Base-by-base conservation (phyloP, 2,797 vertebrate genomes). In the Poecilia picta region DNA sequence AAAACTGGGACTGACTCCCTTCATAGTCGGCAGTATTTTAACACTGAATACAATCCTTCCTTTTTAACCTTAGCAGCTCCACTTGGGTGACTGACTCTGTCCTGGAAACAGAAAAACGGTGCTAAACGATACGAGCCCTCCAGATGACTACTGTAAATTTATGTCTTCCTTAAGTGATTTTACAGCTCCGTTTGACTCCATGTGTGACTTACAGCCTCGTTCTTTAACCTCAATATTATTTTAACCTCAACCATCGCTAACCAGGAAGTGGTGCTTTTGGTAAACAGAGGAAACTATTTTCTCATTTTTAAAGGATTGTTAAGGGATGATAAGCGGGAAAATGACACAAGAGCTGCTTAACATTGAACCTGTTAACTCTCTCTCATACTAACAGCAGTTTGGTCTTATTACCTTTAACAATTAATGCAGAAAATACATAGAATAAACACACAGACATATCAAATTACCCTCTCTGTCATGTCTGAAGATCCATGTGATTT, bases 191-290 rank as follows among this genome's bases (percentile, higher is more conserved):
- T 83, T 83, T 79, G 59, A 75, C 70, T 57, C 16, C 71, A 76
- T 46, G 62, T 76, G 75, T 77, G 75, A 77, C 62, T 51, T 71
- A n/a, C 36, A 49, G 43, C 79, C 70, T 45, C 43, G 43, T 74
- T 77, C 64, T 80, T 83, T 70, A 77, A 74, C 62, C 62, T 71
- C 74, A 53, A 16, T 81, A 72, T 80, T 74, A 77, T 71, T 12
- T 74, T 83, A 80, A 80, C 51, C 71, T 62, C 45, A 74, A 74
- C 68, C 62, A 75, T 25, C 8, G 77, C 62, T 49, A 39, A 51
- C 55, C 33, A 31, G 33, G 51, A 75, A 59, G 72, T 66, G 74
- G 70, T 43, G 46, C 2, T 59, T 73, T 49, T 49, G 16, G 59
- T 49, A 20, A 55, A 77, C 8, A 72, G 47, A 47, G 80, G 49